phyloP scores from a whole-genome alignment of 2,797 vertebrate genomes.

The Calcarius lapponicus region DNA sequence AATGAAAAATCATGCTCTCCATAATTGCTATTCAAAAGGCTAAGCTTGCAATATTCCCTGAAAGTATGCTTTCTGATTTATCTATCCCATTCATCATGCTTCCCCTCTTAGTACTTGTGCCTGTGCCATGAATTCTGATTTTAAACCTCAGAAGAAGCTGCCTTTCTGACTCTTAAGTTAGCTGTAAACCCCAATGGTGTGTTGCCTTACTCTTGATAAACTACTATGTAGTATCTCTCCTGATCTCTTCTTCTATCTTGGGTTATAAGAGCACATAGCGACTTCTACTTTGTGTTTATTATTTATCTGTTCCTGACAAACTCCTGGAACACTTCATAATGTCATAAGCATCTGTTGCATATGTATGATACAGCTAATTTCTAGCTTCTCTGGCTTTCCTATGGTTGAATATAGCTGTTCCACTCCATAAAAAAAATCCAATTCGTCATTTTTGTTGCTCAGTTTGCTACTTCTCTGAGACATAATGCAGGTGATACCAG shows the following conservation, averaged over 20 bases:
- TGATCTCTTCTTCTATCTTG: not conserved
- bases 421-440: not conserved
- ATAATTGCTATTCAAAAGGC: slow-evolving; percentile 9
- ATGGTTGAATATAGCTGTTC: not conserved
- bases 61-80: slow-evolving; percentile 7
- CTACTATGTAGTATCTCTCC: not conserved
- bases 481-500: not conserved
- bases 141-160: not conserved
- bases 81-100: not conserved
- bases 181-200: not conserved
- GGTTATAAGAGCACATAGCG: not conserved
- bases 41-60: not conserved
- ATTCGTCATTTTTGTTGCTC: not conserved
- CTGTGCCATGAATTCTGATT: slow-evolving; percentile 5
- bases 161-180: not conserved
- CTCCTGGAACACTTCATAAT: not conserved
- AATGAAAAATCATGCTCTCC: slow-evolving; percentile 15
- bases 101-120: not conserved
- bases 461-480: not conserved
- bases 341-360: not conserved
- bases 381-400: not conserved
- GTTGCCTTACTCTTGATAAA: not conserved
- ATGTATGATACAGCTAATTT: not conserved
- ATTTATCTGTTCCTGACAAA: not conserved
- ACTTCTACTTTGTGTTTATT: not conserved